Percentiles rank a stretch among this genome's conserved stretches.
Evolutionary conservation across 2,888 invertebrate species (phyloP).

Genomic region (Leptinotarsa juncta): DNA sequence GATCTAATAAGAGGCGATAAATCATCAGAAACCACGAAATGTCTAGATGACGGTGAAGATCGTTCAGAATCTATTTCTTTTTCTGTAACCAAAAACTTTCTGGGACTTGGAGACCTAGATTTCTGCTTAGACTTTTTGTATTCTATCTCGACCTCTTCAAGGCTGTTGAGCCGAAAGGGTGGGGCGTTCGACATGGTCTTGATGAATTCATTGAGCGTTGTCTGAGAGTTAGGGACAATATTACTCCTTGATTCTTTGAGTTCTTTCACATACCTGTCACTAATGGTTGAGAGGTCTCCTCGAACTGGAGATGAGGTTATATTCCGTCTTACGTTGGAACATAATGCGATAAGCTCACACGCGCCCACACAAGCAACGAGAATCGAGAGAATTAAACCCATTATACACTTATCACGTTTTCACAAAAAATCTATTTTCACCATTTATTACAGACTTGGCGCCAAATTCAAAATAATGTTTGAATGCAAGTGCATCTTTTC

Average conservation of each 20-base stretch:
- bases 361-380: slow-evolving; percentile 82
- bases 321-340: slow-evolving; percentile 65
- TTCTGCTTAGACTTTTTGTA: slow-evolving; percentile 40
- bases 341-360: slow-evolving; percentile 74
- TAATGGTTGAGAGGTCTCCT: slow-evolving; percentile 36
- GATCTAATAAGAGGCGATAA: slow-evolving; percentile 39
- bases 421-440: slow-evolving; percentile 29
- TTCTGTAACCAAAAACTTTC: slow-evolving; percentile 51
- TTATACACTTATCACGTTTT: slow-evolving; percentile 56
- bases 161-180: slow-evolving; percentile 47
- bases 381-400: slow-evolving; percentile 82
- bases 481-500: slow-evolving; percentile 34
- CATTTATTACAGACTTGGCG: slow-evolving; percentile 42
- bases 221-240: slow-evolving; percentile 29
- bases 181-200: slow-evolving; percentile 31
- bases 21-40: slow-evolving; percentile 49
- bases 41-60: slow-evolving; percentile 41
- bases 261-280: slow-evolving; percentile 35
- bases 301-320: slow-evolving; percentile 39
- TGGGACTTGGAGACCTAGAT: slow-evolving; percentile 48
- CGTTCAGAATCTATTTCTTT: slow-evolving; percentile 36
- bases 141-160: slow-evolving; percentile 53
- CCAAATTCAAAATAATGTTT: slow-evolving; percentile 44
- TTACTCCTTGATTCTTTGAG: slow-evolving; percentile 29
- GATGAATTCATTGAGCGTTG: background rate